Base-by-base conservation (phyloP, 2,113 vertebrate genomes). In the Erythrolamprus reginae region DNA sequence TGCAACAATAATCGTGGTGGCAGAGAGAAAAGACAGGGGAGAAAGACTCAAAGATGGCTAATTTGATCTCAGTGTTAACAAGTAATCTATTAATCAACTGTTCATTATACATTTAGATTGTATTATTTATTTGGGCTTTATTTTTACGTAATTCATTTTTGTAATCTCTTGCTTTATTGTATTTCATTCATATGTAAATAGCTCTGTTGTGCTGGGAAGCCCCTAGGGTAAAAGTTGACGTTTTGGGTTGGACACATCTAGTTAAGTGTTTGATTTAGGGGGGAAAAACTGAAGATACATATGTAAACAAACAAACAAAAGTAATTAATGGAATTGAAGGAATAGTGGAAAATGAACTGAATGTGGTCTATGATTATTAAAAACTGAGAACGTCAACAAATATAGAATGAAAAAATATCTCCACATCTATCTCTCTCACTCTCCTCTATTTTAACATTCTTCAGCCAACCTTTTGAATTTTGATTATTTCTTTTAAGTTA, bases 51-150 rank as follows among this genome's bases (percentile, higher is more conserved):
- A 95, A 92, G 93, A 94, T 97, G 91, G 95, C 93, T 97, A 96
- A 97, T 97, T 96, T 96, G 93, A 97, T 96, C 97, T 97, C 96
- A 93, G 70, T 94, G 90, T 95, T 96, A 96, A 96, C 93, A 96
- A 94, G 94, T 97, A 95, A 96, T 97, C 93, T 94, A 96, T 97
- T 97, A 97, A 97, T 96, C 95, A 95, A 95, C 91, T 88, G 92
- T 94, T 97, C 96, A 97, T 97, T 97, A 96, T 96, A 95, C 92
- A 96, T 96, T 96, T 88, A 97, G 95, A 97, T 96, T 95, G 28
- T 88, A 92, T 53, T 96, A 88, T 95, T 97, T 96, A 95, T 96
- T 95, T 96, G 91, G 93, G 89, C n/a, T 96, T 96, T 97, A 96
- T 96, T 96, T 97, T 93, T 96, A 96, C 45, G 97, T 95, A 97